Base-by-base conservation (phyloP, 2,113 vertebrate species). In the Macroglossus sobrinus region DNA sequence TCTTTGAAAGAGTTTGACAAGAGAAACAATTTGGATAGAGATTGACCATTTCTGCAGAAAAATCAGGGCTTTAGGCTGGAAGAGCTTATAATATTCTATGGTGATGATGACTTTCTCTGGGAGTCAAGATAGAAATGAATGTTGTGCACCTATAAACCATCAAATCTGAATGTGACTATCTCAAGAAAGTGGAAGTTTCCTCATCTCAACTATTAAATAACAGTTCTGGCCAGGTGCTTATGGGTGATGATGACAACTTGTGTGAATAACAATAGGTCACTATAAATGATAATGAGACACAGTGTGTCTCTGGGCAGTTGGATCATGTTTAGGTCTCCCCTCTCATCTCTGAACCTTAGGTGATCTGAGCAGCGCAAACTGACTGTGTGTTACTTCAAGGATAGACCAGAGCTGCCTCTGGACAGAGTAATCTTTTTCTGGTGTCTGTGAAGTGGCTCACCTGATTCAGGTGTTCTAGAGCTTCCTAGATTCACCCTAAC, bases 121-220 rank as follows among this genome's bases (percentile, higher is more conserved):
- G 72, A 89, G 7, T 38, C 13, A 74, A 24, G 57, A 9, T 19
- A n/a, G 45, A 71, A 57, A 79, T 69, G 22, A 93, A 40, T 8
- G 26, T 18, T 11, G 4, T 66, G 21, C 11, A 11, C 91, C 26
- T 80, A 55, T 72, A 69, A 7, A 80, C 26, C 11, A 69, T 45
- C 26, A 74, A 26, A 84, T 92, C 24, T 81, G 9, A 84, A n/a
- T 33, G 24, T 30, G 61, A 57, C 24, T 59, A 33, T 82, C 40
- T 96, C 53, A 89, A 85, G 87, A 89, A 89, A 88, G 78, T 61
- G 38, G 22, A 78, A 76, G 21, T 90, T 72, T 72, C 30, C 76
- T 95, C 59, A 87, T 66, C 11, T 30, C 28, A 50, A 16, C 35
- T 68, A n/a, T 87, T 86, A 76, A 96, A 50, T 91, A 68, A 85